Percentiles rank a stretch among this genome's conserved stretches.
Conservation (phyloP, 2,888 invertebrate genomes). For the Alviniconcha strummeri region DNA sequence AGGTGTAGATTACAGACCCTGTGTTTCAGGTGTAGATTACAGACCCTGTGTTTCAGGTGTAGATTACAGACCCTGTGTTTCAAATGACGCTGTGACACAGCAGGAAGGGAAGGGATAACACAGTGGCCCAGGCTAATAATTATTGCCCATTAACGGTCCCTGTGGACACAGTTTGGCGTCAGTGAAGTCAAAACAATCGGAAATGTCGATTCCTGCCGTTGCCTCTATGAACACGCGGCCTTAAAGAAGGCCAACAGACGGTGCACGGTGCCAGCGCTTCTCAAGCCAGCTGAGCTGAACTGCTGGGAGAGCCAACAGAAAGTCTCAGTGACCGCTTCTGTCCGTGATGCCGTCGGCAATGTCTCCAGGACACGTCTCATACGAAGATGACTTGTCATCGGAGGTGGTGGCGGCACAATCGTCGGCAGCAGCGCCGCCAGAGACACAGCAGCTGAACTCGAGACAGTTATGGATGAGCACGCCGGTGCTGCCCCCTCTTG, state of each 20-base stretch:
- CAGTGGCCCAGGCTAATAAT: no score
- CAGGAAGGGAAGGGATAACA: no score
- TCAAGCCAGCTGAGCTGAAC: background rate
- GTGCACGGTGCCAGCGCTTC: background rate
- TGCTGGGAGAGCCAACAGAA: background rate
- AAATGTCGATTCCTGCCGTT: no score
- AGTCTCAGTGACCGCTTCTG: background rate
- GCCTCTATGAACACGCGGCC: background rate
- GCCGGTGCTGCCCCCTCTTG: constrained; percentile 9
- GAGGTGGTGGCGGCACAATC: background rate
- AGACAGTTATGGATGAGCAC: constrained; percentile 16
- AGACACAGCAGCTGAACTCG: background rate
- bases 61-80: no score
- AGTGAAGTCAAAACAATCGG: no score
- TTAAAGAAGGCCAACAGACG: background rate
- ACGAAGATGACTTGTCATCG: background rate
- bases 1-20: no score
- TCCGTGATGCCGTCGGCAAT: background rate
- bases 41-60: no score
- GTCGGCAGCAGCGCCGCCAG: background rate
- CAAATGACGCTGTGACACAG: no score
- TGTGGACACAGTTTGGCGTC: no score
- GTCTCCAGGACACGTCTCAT: background rate
- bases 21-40: no score
- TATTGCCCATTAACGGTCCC: no score